Evolutionary conservation across 2,797 vertebrate genomes (phyloP).

Genomic region (Vespertilio murinus): DNA sequence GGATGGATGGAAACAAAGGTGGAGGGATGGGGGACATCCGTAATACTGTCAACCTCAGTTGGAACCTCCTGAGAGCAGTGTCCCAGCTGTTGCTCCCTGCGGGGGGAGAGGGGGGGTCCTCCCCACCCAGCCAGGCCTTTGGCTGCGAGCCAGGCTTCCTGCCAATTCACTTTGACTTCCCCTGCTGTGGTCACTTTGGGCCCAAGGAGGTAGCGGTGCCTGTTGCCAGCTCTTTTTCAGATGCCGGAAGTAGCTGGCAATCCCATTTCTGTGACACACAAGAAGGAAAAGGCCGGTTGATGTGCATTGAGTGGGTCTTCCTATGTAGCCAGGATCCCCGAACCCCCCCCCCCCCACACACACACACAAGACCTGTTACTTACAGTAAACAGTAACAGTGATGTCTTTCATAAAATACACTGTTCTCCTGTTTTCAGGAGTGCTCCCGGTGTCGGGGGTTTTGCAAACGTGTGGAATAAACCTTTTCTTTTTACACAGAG

Average conservation of each 20-base stretch:
- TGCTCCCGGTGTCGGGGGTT: neutral
- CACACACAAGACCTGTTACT: conserved; percentile 29
- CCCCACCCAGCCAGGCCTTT: neutral
- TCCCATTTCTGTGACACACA: neutral
- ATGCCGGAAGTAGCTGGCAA: conserved; percentile 11
- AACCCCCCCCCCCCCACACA: too few relatives aligned
- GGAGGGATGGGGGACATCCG: neutral
- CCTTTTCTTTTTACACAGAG: neutral
- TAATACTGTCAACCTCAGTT: neutral
- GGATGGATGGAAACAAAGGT: neutral
- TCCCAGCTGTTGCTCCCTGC: neutral
- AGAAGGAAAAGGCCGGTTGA: conserved; percentile 36
- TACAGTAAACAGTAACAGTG: conserved; percentile 60
- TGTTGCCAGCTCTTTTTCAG: neutral
- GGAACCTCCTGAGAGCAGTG: neutral
- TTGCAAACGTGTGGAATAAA: conserved; percentile 56
- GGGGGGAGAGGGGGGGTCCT: neutral
- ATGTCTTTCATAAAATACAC: conserved; percentile 55
- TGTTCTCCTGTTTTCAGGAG: conserved; percentile 2
- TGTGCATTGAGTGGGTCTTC: neutral
- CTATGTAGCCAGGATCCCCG: conserved; percentile 6
- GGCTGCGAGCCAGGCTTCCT: neutral
- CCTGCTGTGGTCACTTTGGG: conserved; percentile 40
- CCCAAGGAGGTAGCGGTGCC: neutral
- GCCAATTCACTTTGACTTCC: neutral